Conservation (phyloP, 2,888 invertebrate genomes). For the Brenthis hecate region DNA sequence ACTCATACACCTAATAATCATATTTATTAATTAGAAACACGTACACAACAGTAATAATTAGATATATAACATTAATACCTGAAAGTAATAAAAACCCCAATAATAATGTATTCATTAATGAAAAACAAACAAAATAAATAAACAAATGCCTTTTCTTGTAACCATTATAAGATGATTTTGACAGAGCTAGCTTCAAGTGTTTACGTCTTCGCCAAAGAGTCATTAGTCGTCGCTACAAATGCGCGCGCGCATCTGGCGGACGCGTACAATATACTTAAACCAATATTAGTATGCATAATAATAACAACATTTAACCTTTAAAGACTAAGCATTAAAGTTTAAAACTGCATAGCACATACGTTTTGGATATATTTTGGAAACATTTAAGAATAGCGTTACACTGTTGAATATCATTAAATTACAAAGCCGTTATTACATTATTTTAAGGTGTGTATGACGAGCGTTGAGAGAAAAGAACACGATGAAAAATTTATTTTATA, state of each 20-base stretch:
- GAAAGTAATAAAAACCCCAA: background rate
- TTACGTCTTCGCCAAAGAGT: conserved; percentile 75
- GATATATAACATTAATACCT: background rate
- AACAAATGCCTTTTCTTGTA: conserved; percentile 52
- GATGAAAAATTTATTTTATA: conserved; percentile 30
- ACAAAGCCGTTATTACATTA: conserved; percentile 50
- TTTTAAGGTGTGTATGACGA: conserved; percentile 43
- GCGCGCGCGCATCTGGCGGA: conserved; percentile 69
- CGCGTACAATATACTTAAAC: conserved; percentile 50
- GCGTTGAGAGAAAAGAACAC: conserved; percentile 29
- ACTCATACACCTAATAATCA: too few species aligned
- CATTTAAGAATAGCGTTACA: background rate
- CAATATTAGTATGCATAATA: conserved; percentile 9
- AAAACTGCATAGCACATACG: conserved; percentile 24
- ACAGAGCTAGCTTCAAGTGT: conserved; percentile 68
- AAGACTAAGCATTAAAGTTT: conserved; percentile 16
- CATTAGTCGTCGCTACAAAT: conserved; percentile 74
- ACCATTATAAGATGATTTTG: conserved; percentile 63
- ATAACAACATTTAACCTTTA: background rate
- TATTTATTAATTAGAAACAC: too few species aligned
- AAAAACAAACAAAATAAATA: conserved; percentile 29
- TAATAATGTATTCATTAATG: background rate
- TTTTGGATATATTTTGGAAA: background rate
- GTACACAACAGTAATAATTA: too few species aligned
- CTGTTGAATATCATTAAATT: conserved; percentile 61